Evolutionary conservation across 2,797 vertebrate species (phyloP).

Genomic region (Sarcophilus harrisii): DNA sequence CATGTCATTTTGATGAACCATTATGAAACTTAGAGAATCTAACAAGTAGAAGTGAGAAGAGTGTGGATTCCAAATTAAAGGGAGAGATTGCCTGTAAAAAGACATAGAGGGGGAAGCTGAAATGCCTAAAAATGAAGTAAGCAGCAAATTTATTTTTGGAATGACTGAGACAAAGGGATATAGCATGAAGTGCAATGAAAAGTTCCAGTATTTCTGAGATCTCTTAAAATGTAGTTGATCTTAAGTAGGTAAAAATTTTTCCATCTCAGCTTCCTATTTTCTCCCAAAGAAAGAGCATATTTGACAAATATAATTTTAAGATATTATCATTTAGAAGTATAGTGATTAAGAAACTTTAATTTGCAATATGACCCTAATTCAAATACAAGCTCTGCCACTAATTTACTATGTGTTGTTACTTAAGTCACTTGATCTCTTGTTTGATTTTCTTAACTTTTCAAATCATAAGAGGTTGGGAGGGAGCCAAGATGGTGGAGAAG

Average conservation of each 20-base stretch:
- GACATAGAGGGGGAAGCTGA: background rate
- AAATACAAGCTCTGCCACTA: background rate
- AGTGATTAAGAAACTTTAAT: no score
- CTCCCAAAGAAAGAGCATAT: no score
- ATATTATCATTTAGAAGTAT: no score
- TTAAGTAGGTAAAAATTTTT: no score
- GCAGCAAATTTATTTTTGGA: background rate
- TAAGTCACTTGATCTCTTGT: fast-evolving
- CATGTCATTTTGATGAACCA: background rate
- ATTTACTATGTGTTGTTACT: background rate
- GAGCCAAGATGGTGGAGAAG: no score
- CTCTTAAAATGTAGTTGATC: no score
- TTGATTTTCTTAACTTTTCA: background rate
- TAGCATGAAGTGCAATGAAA: background rate
- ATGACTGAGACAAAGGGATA: background rate
- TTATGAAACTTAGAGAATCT: background rate
- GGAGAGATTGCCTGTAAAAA: background rate
- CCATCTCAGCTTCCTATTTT: no score
- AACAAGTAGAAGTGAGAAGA: background rate
- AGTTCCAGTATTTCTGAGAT: background rate
- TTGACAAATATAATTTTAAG: no score
- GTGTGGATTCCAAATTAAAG: background rate
- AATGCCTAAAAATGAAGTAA: background rate
- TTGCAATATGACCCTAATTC: background rate
- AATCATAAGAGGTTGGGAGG: background rate